Percentiles rank a stretch among this genome's conserved stretches.
phyloP scores from a whole-genome alignment of 2,797 vertebrate genomes.

The Pampus argenteus region DNA sequence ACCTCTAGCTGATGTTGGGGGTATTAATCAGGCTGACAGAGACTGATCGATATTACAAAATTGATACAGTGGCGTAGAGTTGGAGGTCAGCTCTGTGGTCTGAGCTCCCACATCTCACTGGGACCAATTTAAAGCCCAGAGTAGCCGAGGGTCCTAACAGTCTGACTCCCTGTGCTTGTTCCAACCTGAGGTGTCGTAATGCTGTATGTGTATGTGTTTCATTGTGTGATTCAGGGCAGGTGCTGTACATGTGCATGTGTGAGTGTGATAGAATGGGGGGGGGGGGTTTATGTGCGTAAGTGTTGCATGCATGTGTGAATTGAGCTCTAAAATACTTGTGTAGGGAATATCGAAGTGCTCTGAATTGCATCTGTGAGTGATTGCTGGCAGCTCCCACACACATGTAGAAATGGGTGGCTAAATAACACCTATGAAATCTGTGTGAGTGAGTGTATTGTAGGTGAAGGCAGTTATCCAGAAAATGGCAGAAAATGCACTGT shows the following conservation, averaged over 20 bases:
- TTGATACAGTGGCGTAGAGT: constrained; percentile 45
- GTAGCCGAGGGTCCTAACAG: constrained; percentile 48
- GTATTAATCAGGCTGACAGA: constrained; percentile 63
- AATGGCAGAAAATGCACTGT: constrained; percentile 31
- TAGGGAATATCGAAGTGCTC: constrained; percentile 40
- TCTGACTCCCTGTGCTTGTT: constrained; percentile 2
- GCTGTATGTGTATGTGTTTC: constrained; percentile 12
- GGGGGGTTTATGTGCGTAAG: constrained; percentile 12
- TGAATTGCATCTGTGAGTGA: constrained; percentile 32
- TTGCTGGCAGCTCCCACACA: constrained; percentile 39
- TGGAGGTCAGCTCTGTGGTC: constrained; percentile 57
- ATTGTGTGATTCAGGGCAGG: constrained; percentile 2
- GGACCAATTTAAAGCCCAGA: constrained; percentile 81
- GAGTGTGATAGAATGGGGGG: neutral
- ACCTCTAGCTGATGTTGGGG: constrained; percentile 28
- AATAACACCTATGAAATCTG: constrained; percentile 32
- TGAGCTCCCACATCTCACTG: constrained; percentile 67
- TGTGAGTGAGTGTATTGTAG: constrained; percentile 39
- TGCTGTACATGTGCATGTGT: neutral
- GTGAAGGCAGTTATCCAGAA: constrained; percentile 51
- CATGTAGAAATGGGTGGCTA: constrained; percentile 35
- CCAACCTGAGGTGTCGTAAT: constrained; percentile 18
- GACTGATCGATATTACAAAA: too few relatives aligned
- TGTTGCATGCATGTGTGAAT: constrained; percentile 33
- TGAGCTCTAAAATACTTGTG: constrained; percentile 45